phyloP scores from a whole-genome alignment of 2,888 invertebrate species.

The Epinotia nisella region DNA sequence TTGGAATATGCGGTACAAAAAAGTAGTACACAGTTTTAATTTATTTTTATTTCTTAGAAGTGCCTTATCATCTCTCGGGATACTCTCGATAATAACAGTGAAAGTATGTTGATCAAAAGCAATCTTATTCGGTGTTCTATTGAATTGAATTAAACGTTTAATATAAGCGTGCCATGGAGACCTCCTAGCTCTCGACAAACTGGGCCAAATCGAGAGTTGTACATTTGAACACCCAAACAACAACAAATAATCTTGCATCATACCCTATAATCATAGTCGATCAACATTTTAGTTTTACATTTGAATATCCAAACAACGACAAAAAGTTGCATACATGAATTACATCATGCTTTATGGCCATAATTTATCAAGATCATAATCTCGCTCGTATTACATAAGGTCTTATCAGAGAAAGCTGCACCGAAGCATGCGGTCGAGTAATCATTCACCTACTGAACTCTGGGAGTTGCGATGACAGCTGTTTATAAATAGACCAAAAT shows the following conservation, averaged over 20 bases:
- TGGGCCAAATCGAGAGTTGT: conserved; percentile 68
- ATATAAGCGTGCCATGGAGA: conserved; percentile 56
- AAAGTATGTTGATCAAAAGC: conserved; percentile 55
- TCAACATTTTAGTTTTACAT: conserved; percentile 64
- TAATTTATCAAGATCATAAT: conserved; percentile 79
- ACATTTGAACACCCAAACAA: conserved; percentile 63
- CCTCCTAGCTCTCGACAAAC: conserved; percentile 62
- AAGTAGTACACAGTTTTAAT: conserved; percentile 15
- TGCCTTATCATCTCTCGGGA: conserved; percentile 40
- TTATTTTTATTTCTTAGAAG: conserved; percentile 24
- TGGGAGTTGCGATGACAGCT: conserved; percentile 34
- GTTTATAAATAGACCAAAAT: conserved; percentile 50
- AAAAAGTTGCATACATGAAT: conserved; percentile 50
- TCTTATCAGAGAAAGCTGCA: conserved; percentile 68
- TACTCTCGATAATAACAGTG: conserved; percentile 50
- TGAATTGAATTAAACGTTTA: conserved; percentile 63
- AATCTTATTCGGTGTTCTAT: conserved; percentile 57
- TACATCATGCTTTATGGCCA: conserved; percentile 76
- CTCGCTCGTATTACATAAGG: conserved; percentile 64
- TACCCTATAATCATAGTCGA: conserved; percentile 78
- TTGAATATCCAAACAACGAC: conserved; percentile 43
- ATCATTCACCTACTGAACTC: conserved; percentile 49
- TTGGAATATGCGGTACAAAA: conserved; percentile 5
- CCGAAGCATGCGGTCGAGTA: conserved; percentile 54
- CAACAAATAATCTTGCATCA: conserved; percentile 66